These are phyloP conservation scores for Branchellion lobata DNA, from an alignment of 2,888 invertebrate species.

Conservation along the genomic window DNA sequence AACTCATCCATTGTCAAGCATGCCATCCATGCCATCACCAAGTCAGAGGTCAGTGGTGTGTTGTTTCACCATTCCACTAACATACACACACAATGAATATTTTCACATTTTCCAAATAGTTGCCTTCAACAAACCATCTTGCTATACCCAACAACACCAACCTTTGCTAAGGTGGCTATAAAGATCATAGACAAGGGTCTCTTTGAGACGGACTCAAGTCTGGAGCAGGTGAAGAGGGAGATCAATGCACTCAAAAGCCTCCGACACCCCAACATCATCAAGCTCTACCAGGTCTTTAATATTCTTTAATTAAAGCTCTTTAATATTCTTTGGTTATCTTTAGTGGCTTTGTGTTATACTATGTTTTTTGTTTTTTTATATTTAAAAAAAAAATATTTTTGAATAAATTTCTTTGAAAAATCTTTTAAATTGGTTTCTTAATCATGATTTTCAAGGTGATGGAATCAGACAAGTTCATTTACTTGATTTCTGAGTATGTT, in stretches of 20 bases:
- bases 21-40: conserved; percentile 95
- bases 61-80: not conserved
- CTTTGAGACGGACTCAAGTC: conserved; percentile 63
- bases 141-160: too few species aligned
- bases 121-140: too few species aligned
- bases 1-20: conserved; percentile 98
- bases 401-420: not conserved
- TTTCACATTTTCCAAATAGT: too few species aligned
- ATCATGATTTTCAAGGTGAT: conserved; percentile 84
- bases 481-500: conserved; percentile 95
- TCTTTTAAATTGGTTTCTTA: too few species aligned
- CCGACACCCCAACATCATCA: conserved; percentile 65
- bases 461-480: conserved; percentile 94
- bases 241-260: conserved; percentile 66
- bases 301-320: conserved; percentile 17
- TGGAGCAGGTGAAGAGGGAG: conserved; percentile 66
- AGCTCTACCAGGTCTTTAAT: conserved; percentile 67
- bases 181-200: conserved; percentile 67
- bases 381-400: not conserved
- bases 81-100: not conserved
- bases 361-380: too few species aligned
- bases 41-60: conserved; percentile 92
- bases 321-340: not conserved
- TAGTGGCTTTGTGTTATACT: not conserved
- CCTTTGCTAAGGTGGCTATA: conserved; percentile 65